phyloP scores from a whole-genome alignment of 2,888 invertebrate genomes.

The Machimus atricapillus region DNA sequence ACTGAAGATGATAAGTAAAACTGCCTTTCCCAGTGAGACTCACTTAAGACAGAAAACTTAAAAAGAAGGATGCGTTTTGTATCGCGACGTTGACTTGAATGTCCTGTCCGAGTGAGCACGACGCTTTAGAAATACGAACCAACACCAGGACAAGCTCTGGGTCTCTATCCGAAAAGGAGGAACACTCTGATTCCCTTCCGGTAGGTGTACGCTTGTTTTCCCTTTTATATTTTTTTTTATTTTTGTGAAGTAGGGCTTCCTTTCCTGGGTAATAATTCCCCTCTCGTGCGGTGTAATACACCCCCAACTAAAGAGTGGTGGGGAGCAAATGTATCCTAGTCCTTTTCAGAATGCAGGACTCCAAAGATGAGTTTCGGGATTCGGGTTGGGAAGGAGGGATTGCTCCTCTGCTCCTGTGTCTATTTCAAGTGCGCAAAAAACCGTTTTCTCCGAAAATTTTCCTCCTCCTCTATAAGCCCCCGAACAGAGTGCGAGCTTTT shows the following conservation, averaged over 20 bases:
- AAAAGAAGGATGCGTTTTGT: slow-evolving; percentile 46
- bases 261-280: neutral
- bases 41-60: slow-evolving; percentile 44
- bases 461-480: neutral
- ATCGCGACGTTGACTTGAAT: slow-evolving; percentile 48
- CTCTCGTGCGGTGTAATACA: slow-evolving; percentile 1
- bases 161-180: slow-evolving; percentile 10
- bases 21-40: slow-evolving; percentile 4
- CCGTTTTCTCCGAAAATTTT: neutral
- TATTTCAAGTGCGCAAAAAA: slow-evolving; percentile 5
- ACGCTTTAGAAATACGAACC: slow-evolving; percentile 46
- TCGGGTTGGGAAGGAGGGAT: neutral
- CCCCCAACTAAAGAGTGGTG: neutral
- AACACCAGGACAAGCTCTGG: slow-evolving; percentile 42
- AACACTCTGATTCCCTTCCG: slow-evolving; percentile 34
- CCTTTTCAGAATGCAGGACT: neutral
- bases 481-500: neutral
- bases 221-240: too few relatives aligned
- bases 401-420: neutral
- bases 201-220: neutral
- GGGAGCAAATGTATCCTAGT: neutral
- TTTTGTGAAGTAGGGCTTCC: neutral
- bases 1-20: slow-evolving; percentile 17
- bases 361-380: neutral
- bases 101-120: slow-evolving; percentile 43